Evolutionary conservation across 2,113 vertebrate species (phyloP).

Genomic region (Embiotoca jacksoni): DNA sequence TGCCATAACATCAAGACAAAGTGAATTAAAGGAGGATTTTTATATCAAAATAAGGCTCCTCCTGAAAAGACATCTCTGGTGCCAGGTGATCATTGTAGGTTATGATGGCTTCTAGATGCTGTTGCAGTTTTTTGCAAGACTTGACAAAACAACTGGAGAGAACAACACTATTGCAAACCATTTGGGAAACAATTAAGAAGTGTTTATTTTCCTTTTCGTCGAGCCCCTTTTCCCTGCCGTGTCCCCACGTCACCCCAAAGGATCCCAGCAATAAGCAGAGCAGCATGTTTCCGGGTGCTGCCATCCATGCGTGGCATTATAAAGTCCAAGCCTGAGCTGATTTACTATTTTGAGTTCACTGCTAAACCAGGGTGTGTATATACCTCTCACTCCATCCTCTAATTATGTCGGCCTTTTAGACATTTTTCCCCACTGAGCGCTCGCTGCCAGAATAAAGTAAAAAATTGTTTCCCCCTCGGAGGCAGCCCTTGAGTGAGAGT

Average conservation of each 20-base stretch:
- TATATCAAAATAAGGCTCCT: too few relatives aligned
- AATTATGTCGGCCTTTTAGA: constrained; percentile 76
- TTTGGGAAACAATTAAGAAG: constrained; percentile 43
- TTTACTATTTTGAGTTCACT: constrained; percentile 58
- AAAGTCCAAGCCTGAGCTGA: constrained; percentile 41
- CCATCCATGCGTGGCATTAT: constrained; percentile 44
- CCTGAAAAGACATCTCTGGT: too few relatives aligned
- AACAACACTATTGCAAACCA: constrained; percentile 5
- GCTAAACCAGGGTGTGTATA: constrained; percentile 61
- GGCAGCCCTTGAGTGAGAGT: constrained; percentile 65
- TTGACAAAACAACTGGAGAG: not conserved
- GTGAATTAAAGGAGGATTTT: not conserved
- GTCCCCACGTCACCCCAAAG: not conserved
- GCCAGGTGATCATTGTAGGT: not conserved
- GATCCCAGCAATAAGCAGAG: not conserved
- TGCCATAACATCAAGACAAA: not conserved
- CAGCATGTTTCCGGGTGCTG: not conserved
- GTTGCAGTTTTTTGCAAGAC: not conserved
- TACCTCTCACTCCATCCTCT: constrained; percentile 68
- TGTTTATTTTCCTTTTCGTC: constrained; percentile 37
- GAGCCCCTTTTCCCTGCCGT: not conserved
- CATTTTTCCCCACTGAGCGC: constrained; percentile 72
- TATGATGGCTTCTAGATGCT: not conserved
- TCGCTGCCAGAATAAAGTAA: constrained; percentile 76
- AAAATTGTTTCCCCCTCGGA: constrained; percentile 68